Conservation (phyloP, 2,797 vertebrate genomes). For the Sebastes flavidus region DNA sequence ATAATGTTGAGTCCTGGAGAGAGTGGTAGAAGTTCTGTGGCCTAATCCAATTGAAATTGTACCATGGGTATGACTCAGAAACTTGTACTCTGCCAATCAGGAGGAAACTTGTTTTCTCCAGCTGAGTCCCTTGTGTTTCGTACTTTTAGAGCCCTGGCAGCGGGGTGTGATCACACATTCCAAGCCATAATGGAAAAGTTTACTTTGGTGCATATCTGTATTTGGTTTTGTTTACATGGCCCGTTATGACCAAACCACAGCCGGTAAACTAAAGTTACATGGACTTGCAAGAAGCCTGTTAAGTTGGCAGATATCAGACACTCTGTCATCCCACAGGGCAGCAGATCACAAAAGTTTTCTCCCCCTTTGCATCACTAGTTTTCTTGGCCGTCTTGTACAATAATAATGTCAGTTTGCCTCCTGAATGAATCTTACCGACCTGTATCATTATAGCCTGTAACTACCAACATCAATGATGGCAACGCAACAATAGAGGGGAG, state of each 20-base stretch:
- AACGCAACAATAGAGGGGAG: neutral
- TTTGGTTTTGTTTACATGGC: neutral
- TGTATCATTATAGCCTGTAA: neutral
- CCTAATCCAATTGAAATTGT: neutral
- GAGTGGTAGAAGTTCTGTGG: neutral
- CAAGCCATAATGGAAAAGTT: neutral
- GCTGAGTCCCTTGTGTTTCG: neutral
- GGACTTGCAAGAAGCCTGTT: neutral
- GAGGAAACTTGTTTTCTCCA: neutral
- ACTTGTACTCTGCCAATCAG: neutral
- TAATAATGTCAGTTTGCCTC: neutral
- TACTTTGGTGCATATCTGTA: neutral
- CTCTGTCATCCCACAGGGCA: neutral
- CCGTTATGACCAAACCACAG: neutral
- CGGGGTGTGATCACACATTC: conserved; percentile 15
- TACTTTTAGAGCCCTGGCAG: conserved; percentile 1
- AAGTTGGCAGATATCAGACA: neutral
- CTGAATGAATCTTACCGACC: neutral
- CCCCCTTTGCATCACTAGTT: neutral
- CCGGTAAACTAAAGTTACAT: neutral
- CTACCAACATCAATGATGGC: neutral
- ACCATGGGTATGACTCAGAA: conserved; percentile 11
- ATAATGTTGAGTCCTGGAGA: neutral
- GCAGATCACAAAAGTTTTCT: neutral
- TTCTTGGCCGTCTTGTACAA: neutral